phyloP scores from a whole-genome alignment of 2,113 vertebrate species.

The Hassar affinis region DNA sequence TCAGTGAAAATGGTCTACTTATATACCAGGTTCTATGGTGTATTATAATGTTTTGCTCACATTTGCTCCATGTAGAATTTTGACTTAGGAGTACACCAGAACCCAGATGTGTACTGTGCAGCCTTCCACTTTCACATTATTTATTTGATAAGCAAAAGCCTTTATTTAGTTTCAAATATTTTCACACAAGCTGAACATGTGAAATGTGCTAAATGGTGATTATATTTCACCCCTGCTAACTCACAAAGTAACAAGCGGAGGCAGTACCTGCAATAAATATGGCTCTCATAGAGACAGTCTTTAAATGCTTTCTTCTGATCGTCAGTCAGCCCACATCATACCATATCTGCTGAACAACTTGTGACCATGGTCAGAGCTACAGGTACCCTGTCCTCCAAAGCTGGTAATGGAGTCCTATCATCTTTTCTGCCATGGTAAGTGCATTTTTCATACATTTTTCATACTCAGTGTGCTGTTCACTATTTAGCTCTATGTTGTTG shows the following conservation, averaged over 20 bases:
- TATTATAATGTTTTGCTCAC: not conserved
- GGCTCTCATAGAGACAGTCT: not conserved
- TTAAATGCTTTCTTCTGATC: not conserved
- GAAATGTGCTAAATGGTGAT: not conserved
- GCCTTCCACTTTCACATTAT: not conserved
- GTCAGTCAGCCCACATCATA: not conserved
- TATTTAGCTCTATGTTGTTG: not conserved
- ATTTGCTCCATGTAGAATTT: not conserved
- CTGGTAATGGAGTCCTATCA: not conserved
- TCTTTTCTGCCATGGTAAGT: not conserved
- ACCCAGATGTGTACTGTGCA: not conserved
- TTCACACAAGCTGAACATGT: not conserved
- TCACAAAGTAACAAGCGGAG: not conserved
- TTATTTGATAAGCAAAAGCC: not conserved
- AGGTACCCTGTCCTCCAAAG: not conserved
- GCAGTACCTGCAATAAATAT: not conserved
- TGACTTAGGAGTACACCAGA: not conserved
- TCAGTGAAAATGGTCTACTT: not conserved
- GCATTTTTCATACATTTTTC: not conserved
- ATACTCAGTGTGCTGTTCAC: not conserved
- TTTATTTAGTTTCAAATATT: not conserved
- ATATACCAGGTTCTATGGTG: not conserved
- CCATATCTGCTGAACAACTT: not conserved
- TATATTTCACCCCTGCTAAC: not conserved
- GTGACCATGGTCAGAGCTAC: not conserved